A percentile compares a stretch with the other conserved stretches of the same genome.
These are phyloP conservation scores for Amiota communis DNA, from an alignment of 2,888 invertebrate genomes.

Conservation along the genomic window DNA sequence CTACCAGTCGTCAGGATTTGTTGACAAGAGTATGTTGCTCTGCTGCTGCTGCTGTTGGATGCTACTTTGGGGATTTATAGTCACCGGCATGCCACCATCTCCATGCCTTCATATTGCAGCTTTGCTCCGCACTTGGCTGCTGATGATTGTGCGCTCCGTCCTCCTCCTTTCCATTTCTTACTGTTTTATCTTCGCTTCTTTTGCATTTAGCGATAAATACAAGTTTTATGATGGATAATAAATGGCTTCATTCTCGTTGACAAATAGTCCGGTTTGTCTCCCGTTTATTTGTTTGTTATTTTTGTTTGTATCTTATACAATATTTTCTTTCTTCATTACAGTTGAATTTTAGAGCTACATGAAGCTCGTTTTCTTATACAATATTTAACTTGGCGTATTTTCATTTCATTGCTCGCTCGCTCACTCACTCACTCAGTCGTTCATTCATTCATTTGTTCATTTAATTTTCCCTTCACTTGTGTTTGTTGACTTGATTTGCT, in stretches of 20 bases:
- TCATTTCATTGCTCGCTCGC: neutral
- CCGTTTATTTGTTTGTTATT: constrained; percentile 44
- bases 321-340: neutral
- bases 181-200: constrained; percentile 2
- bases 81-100: neutral
- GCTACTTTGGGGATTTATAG: constrained; percentile 19
- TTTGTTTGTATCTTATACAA: constrained; percentile 21
- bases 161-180: constrained; percentile 5
- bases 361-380: neutral
- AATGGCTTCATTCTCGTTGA: constrained; percentile 71
- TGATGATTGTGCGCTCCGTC: constrained; percentile 52
- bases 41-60: neutral
- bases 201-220: constrained; percentile 68
- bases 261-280: constrained; percentile 69
- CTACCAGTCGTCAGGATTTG: constrained; percentile 19
- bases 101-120: constrained; percentile 10
- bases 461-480: constrained; percentile 37
- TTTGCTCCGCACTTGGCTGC: constrained; percentile 13
- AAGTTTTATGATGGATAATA: constrained; percentile 71
- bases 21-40: neutral
- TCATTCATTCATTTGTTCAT: too few species aligned
- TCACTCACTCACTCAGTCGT: too few species aligned
- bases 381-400: constrained; percentile 11
- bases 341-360: neutral
- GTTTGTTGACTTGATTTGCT: constrained; percentile 40